Evolutionary conservation across 2,797 vertebrate genomes (phyloP), one percentile per base, ranked within the genome.

Genomic region (Buceros bicornis): DNA sequence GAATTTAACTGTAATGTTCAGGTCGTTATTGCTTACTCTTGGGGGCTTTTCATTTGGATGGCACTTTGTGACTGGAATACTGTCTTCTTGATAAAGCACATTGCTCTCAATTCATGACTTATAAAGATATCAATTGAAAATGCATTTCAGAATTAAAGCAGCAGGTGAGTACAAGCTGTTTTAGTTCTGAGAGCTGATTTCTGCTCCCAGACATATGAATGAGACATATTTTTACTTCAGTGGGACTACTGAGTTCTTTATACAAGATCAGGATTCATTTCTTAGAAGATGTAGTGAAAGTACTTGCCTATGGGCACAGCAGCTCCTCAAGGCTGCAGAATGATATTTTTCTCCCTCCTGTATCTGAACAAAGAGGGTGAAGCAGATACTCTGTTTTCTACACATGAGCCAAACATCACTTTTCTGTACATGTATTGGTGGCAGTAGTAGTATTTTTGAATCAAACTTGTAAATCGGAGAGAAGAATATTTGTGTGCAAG

Each of bases 81-180:
- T 72, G 18, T 80, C 62, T 87, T 92, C 82, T 82, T 74, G 72
- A 53, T 87, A 92, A 95, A 91, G 83, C 86, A 92, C 87, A 78
- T 92, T 62, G 64, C 25, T 92, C 61, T 90, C 6, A 13, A 22
- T 31, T 93, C 0, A 3, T 90, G 50, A 72, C 92, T 94, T 87
- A 71, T 90, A 78, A 66, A 77, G 33, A 16, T 40, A 89, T n/a
- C 21, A n/a, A 51, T 33, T 48, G 53, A 84, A 94, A 96, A 89
- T 7, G 0, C 4, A 40, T 73, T 96, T 91, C 43, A 82, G 76
- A 87, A 78, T 64, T 92, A 84, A 93, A 94, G 54, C 26, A 87
- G 54, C 65, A 80, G 24, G 43, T 89, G 54, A 72, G 35, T 35
- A 28, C 20, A 64, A 91, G 31, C 47, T 58, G 56, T 3, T 88